A percentile compares a stretch with the other conserved stretches of the same genome.
Conservation (phyloP, 2,888 invertebrate species). For the Platycnemis pennipes region DNA sequence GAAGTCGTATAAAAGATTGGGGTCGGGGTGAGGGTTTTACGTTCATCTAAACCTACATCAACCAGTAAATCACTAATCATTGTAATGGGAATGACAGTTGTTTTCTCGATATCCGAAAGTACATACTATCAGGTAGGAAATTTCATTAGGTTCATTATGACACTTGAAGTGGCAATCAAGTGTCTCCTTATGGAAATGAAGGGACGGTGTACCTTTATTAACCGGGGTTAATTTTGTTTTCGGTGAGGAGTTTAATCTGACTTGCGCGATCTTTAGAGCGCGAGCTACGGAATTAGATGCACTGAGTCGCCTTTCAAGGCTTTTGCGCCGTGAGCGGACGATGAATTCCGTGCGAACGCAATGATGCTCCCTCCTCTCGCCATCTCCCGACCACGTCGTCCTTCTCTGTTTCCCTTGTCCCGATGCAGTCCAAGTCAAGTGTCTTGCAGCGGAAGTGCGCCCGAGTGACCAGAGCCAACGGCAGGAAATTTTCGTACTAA, state of each 20-base stretch:
- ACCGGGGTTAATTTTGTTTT: no score
- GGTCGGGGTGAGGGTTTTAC: no score
- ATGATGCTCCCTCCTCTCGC: background rate
- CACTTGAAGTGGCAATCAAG: background rate
- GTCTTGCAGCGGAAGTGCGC: conserved; percentile 42
- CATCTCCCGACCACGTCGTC: background rate
- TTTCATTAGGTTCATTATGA: background rate
- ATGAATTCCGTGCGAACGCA: background rate
- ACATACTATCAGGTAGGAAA: no score
- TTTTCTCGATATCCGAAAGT: no score
- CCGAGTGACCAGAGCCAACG: background rate
- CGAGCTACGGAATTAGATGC: background rate
- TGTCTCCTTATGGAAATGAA: no score
- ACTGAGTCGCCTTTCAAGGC: background rate
- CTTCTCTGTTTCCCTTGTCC: no score
- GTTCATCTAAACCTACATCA: no score
- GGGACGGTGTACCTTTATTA: no score
- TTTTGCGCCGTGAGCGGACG: background rate
- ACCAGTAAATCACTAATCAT: no score
- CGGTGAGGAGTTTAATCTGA: no score
- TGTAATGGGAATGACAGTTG: no score
- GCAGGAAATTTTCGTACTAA: background rate
- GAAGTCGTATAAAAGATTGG: no score
- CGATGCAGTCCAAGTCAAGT: background rate
- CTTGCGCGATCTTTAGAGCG: background rate